Conservation (phyloP, 1,140 invertebrate species). For the Mesaphorura yosii region DNA sequence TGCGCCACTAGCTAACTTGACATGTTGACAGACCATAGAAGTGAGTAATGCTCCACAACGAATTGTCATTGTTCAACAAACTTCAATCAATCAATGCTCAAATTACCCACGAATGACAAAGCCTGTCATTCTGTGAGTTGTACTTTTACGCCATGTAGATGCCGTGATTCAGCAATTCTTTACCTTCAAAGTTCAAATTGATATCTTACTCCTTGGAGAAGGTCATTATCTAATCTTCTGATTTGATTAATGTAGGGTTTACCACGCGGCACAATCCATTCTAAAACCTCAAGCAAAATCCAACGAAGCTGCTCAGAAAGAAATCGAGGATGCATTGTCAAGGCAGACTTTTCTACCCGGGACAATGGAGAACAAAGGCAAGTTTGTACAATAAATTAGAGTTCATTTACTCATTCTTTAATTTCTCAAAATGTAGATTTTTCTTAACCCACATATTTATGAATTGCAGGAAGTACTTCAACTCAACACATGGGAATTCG, state of each 20-base stretch:
- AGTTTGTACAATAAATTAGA: background rate
- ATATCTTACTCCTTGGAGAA: too few relatives aligned
- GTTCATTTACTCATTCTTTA: background rate
- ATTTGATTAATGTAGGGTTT: slow-evolving; percentile 58
- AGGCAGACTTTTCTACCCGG: slow-evolving; percentile 37
- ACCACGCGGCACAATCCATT: slow-evolving; percentile 81
- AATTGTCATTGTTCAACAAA: too few relatives aligned
- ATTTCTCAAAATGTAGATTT: slow-evolving; percentile 20
- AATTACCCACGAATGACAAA: background rate
- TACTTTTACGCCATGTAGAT: too few relatives aligned
- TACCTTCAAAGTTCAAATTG: too few relatives aligned
- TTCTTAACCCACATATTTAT: background rate
- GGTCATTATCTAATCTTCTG: too few relatives aligned
- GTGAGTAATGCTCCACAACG: slow-evolving; percentile 28
- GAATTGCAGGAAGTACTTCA: slow-evolving; percentile 31
- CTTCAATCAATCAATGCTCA: too few relatives aligned
- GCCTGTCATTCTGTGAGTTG: background rate
- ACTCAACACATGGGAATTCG: slow-evolving; percentile 50
- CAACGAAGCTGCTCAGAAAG: slow-evolving; percentile 83
- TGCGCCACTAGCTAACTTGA: slow-evolving; percentile 26
- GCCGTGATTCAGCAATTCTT: too few relatives aligned
- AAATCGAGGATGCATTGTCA: slow-evolving; percentile 95
- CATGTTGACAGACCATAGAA: slow-evolving; percentile 28
- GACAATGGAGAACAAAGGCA: slow-evolving; percentile 18
- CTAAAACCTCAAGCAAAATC: slow-evolving; percentile 86